Percentiles rank a stretch among this genome's conserved stretches.
These are phyloP conservation scores for Leucophenga maculata DNA, from an alignment of 2,888 invertebrate genomes.

Conservation along the genomic window DNA sequence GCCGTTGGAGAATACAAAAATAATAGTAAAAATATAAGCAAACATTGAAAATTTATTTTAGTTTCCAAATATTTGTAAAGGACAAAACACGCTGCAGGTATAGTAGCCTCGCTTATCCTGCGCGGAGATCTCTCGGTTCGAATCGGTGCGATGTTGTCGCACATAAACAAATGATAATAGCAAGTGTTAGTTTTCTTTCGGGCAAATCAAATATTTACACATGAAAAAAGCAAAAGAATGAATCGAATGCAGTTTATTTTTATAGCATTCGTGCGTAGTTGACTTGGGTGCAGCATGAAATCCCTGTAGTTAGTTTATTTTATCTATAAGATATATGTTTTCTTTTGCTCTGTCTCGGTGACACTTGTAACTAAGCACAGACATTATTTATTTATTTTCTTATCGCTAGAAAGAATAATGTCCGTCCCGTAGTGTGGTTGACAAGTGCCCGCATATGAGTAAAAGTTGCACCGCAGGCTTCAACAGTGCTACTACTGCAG, in stretches of 20 bases:
- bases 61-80: slow-evolving; percentile 35
- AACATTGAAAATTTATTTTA: slow-evolving; percentile 7
- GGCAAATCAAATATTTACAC: slow-evolving; percentile 29
- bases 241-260: not conserved
- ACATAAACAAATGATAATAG: slow-evolving; percentile 34
- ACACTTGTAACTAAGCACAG: slow-evolving; percentile 14
- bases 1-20: not conserved
- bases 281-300: not conserved
- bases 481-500: no score
- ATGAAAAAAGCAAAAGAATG: not conserved
- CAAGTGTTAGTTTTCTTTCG: slow-evolving; percentile 36
- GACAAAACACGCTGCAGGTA: slow-evolving; percentile 28
- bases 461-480: no score
- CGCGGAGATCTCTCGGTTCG: not conserved
- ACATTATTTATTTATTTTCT: slow-evolving; percentile 20
- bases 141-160: slow-evolving; percentile 22
- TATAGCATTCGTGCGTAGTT: slow-evolving; percentile 16
- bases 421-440: slow-evolving; percentile 20
- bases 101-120: slow-evolving; percentile 14
- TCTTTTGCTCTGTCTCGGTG: not conserved
- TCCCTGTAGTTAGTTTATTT: slow-evolving; percentile 17
- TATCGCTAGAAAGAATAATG: slow-evolving; percentile 3
- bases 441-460: slow-evolving; percentile 23
- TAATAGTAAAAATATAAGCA: not conserved
- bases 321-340: slow-evolving; percentile 15